Base-by-base conservation (phyloP, 2,888 invertebrate species). In the Operophtera brumata region DNA sequence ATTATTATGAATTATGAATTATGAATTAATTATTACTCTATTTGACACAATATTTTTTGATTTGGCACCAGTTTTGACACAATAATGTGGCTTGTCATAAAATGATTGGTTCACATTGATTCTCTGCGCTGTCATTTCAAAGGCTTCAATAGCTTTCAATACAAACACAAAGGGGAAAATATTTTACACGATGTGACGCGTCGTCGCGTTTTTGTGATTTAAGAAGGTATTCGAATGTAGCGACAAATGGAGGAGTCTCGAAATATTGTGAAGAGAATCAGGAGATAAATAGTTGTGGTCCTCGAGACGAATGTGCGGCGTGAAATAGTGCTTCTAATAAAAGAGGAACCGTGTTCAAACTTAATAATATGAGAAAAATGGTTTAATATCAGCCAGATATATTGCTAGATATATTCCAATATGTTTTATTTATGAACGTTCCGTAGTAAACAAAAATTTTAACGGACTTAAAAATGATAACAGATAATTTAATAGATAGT, bases 111-210 rank as follows among this genome's bases (percentile, higher is more conserved):
- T n/a, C n/a, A n/a, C n/a, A n/a, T n/a, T 20, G 20, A 20, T 20
- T 20, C 4, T 20, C 20, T 20, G 20, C 4, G 20, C 20, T 20
- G 20, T 2, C 2, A 20, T 20, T 20, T 2, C 2, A 20, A 20
- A 4, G 2, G 20, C 20, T 20, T 20, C 20, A 20, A 20, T 20
- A 20, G 2, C 20, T 3, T 20, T 20, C 20, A 41, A 41, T 41
- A 42, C 28, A 30, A 30, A 30, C 10, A 42, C 42, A 53, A 36
- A 37, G 28, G 42, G 20, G 30, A 36, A 37, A 11, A 30, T 12
- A 4, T 45, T 51, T 45, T 34, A 51, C 40, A 30, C 8, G 44
- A 40, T 32, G 25, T n/a, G 44, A 44, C 43, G 32, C 43, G 32
- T 5, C 14, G 32, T 32, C 25, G 30, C 12, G 12, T 28, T 37